phyloP scores from a whole-genome alignment of 1,140 invertebrate species.

The Diploscapter pachys region DNA sequence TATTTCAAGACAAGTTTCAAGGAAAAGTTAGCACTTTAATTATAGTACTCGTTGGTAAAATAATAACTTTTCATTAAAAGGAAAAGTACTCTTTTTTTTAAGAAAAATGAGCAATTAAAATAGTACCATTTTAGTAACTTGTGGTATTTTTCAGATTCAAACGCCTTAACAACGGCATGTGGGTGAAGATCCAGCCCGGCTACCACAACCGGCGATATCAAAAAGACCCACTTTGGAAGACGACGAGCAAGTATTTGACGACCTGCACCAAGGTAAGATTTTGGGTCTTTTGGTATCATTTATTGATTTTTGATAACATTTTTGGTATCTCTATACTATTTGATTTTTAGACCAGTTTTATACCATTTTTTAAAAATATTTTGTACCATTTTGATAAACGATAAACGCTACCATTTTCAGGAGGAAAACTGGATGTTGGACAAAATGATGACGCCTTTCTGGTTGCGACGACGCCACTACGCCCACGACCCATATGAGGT shows the following conservation, averaged over 20 bases:
- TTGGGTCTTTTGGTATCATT: not conserved
- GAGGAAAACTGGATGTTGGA: constrained; percentile 54
- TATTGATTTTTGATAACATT: constrained; percentile 9
- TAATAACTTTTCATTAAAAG: not conserved
- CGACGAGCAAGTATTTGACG: constrained; percentile 44
- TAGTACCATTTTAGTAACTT: not conserved
- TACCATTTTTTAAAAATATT: not conserved
- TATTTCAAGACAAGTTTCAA: not conserved
- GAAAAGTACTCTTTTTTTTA: not conserved
- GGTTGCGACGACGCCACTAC: constrained; percentile 53
- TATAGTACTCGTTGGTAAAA: not conserved
- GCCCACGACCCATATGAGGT: constrained; percentile 53
- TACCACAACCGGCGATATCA: constrained; percentile 42
- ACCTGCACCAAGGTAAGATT: constrained; percentile 47
- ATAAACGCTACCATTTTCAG: constrained; percentile 8
- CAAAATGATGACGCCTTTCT: constrained; percentile 58
- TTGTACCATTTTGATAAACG: constrained; percentile 3
- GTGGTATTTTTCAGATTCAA: constrained; percentile 45
- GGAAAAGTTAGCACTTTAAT: not conserved
- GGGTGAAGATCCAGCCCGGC: constrained; percentile 48
- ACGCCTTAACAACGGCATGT: constrained; percentile 57
- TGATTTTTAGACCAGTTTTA: not conserved
- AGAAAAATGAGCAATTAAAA: not conserved
- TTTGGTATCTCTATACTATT: not conserved
- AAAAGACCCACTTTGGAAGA: constrained; percentile 50